Evolutionary conservation across 2,888 invertebrate genomes (phyloP).

Genomic region (Ennomos erosarius): DNA sequence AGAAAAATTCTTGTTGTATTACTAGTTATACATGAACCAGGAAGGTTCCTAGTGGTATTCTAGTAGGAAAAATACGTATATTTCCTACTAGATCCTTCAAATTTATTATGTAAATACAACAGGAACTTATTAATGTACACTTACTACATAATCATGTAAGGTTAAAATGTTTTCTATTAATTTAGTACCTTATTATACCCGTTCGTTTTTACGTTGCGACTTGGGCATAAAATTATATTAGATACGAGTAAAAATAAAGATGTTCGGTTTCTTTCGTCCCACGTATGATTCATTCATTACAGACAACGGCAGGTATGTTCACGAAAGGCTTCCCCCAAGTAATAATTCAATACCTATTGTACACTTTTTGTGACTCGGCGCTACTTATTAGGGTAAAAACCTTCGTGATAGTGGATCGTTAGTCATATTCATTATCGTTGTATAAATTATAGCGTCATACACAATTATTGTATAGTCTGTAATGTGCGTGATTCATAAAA

Average conservation of each 20-base stretch:
- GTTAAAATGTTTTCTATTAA: too few relatives aligned
- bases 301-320: slow-evolving; percentile 38
- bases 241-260: too few relatives aligned
- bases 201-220: too few relatives aligned
- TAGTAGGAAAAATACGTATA: too few relatives aligned
- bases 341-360: slow-evolving; percentile 69
- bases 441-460: slow-evolving; percentile 77
- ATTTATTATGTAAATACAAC: neutral
- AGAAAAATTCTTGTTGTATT: too few relatives aligned
- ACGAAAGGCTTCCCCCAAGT: slow-evolving; percentile 54
- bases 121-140: neutral
- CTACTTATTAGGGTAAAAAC: slow-evolving; percentile 74
- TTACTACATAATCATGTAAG: too few relatives aligned
- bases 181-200: too few relatives aligned
- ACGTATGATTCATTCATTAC: slow-evolving; percentile 54
- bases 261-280: slow-evolving; percentile 24
- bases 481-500: slow-evolving; percentile 69
- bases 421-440: slow-evolving; percentile 78
- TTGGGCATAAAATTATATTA: too few relatives aligned
- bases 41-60: too few relatives aligned
- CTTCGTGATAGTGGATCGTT: slow-evolving; percentile 75
- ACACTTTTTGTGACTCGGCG: slow-evolving; percentile 61
- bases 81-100: too few relatives aligned
- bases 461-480: slow-evolving; percentile 66
- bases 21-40: too few relatives aligned